Evolutionary conservation across 2,797 vertebrate species (phyloP), one percentile per base, ranked within the genome.

Genomic region (Aldrovandia affinis): DNA sequence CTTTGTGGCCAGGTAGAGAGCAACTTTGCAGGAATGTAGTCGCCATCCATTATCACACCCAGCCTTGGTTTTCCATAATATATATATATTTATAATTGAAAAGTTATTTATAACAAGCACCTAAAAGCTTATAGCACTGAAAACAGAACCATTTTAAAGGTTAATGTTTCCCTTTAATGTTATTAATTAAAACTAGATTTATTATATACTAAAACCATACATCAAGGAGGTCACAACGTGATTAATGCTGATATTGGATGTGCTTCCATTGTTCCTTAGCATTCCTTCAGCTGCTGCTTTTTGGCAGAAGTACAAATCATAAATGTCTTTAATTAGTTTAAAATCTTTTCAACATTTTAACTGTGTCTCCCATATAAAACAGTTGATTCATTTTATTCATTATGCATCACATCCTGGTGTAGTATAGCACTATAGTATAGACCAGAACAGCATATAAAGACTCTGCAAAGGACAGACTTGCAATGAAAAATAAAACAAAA

Each of bases 151-250:
- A 20, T 75, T 75, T 22, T 42, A 44, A 25, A 42, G 20, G 70
- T 20, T 75, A 20, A 20, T 39, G 25, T 70, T 70, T 39, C 12
- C 33, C 39, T 25, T 75, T 44, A 44, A 75, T 25, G 70, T 39
- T 8, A 39, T 75, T 25, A 25, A 75, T 42, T 22, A 36, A 25
- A 5, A 42, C 8, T 39, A 75, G 22, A 42, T 75, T 25, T 5
- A 75, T 75, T 25, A 39, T 75, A 75, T 75, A 25, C 39, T 42
- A 75, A 75, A 75, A 4, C 33, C 65, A 70, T 70, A 70, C 30
- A 70, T 70, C 65, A 36, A 33, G 15, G 33, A 70, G 28, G 33
- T 33, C 65, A 70, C 30, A 39, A 30, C 10, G 15, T 70, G 36
- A 20, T 70, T 70, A 33, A 20, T 70, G 65, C 65, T 70, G 30